Evolutionary conservation across 2,888 invertebrate species (phyloP).

Genomic region (Hirtodrosophila histrioides): DNA sequence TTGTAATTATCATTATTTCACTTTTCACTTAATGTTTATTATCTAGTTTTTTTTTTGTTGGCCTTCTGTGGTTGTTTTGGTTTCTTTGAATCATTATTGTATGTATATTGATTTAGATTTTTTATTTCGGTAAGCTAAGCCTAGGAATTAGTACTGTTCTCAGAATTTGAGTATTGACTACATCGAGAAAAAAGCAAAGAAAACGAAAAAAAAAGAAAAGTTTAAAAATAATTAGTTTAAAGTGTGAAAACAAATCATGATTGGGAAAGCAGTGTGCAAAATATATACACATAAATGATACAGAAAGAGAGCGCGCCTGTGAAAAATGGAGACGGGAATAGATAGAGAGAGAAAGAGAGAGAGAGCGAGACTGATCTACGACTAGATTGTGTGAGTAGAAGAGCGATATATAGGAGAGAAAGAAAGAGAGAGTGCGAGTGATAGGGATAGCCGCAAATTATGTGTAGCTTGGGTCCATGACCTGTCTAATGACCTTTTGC

Average conservation of each 20-base stretch:
- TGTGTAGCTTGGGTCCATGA: no score
- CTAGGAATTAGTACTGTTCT: constrained; percentile 75
- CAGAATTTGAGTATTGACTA: constrained; percentile 81
- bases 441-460: no score
- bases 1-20: constrained; percentile 14
- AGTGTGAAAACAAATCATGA: constrained; percentile 42
- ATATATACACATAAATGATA: constrained; percentile 12
- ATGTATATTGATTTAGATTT: constrained; percentile 22
- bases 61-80: constrained; percentile 6
- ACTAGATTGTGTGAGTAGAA: background rate
- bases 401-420: constrained; percentile 12
- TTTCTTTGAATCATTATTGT: constrained; percentile 29
- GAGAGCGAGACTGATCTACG: background rate
- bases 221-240: constrained; percentile 61
- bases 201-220: constrained; percentile 60
- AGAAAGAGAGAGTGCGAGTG: constrained; percentile 5
- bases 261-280: constrained; percentile 31
- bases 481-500: no score
- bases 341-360: background rate
- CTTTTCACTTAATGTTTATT: constrained; percentile 18
- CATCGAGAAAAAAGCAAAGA: constrained; percentile 52
- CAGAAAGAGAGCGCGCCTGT: background rate
- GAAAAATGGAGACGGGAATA: background rate
- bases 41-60: constrained; percentile 22
- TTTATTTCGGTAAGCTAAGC: constrained; percentile 48